Evolutionary conservation across 2,888 invertebrate species (phyloP).

Genomic region (Dendrolimus houi): DNA sequence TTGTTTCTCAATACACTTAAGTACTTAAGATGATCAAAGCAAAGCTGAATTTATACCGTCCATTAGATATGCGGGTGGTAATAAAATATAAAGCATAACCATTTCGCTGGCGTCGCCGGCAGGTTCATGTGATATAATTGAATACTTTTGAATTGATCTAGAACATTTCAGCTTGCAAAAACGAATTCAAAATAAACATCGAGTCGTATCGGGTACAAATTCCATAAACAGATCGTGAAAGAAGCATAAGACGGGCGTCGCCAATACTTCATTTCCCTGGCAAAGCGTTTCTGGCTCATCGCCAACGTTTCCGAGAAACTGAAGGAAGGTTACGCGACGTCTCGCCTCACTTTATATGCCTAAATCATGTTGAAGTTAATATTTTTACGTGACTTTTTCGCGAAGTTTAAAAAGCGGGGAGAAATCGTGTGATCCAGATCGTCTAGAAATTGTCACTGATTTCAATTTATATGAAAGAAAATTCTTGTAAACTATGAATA

Average conservation of each 20-base stretch:
- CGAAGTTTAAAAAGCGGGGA: slow-evolving; percentile 20
- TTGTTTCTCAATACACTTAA: slow-evolving; percentile 14
- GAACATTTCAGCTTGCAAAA: slow-evolving; percentile 31
- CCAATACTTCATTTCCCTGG: slow-evolving; percentile 64
- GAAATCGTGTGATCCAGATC: background rate
- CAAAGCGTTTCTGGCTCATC: slow-evolving; percentile 48
- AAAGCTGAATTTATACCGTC: background rate
- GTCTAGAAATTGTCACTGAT: no score
- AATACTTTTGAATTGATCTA: slow-evolving; percentile 18
- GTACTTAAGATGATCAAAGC: background rate
- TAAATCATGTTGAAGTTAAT: slow-evolving; percentile 64
- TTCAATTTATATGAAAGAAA: no score
- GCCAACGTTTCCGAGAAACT: slow-evolving; percentile 71
- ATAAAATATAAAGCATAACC: background rate
- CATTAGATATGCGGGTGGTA: background rate
- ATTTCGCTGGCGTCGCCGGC: background rate
- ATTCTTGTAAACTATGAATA: no score
- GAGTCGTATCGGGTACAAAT: slow-evolving; percentile 41
- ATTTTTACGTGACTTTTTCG: slow-evolving; percentile 43
- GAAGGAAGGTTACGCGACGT: slow-evolving; percentile 71
- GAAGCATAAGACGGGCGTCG: slow-evolving; percentile 54
- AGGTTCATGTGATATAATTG: slow-evolving; percentile 7
- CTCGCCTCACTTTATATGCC: slow-evolving; percentile 70
- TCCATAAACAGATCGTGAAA: slow-evolving; percentile 64
- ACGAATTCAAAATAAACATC: slow-evolving; percentile 49